Base-by-base conservation (phyloP, 2,113 vertebrate genomes). In the Gila orcuttii region DNA sequence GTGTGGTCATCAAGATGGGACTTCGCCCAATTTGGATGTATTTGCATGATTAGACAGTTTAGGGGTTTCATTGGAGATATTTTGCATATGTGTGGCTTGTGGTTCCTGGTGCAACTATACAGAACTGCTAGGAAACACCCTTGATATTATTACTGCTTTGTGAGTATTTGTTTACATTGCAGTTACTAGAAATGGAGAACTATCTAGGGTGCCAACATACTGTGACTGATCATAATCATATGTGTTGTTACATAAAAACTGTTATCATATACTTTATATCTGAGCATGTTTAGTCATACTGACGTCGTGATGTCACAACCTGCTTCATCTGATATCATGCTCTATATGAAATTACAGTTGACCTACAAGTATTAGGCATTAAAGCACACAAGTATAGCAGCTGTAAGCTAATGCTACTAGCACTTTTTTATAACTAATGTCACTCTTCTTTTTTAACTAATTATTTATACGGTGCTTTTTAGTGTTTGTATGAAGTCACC, bases 11-110 rank as follows among this genome's bases (percentile, higher is more conserved):
- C 82, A 82, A 82, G 79, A 85, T 87, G 79, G 76, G 69, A 60
- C 86, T 83, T 25, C 2, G 79, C 59, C 9, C 42, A 79, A 11
- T 83, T 13, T 69, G 78, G 13, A 64, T 42, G 21, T 64, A 83
- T 87, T 86, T 88, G 68, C 85, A 87, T 88, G 82, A 87, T 66
- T 66, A 62, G 5, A 60, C 68, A 86, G 60, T 85, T 88, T 64
- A 79, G 31, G 59, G 80, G 39, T 57, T 86, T 23, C 59, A 31
- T 39, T 71, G 52, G 7, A 28, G 11, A 25, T 87, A 5, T 45
- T 23, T 74, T 47, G 15, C 3, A 36, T 59, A 23, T 52, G 7
- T 33, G 73, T 68, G 3, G 36, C 19, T 62, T 21, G 42, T 15
- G 4, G n/a, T 47, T 75, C 17, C 45, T 28, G 31, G 12, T 68